phyloP scores from a whole-genome alignment of 2,888 invertebrate species.

The Eilema depressum region DNA sequence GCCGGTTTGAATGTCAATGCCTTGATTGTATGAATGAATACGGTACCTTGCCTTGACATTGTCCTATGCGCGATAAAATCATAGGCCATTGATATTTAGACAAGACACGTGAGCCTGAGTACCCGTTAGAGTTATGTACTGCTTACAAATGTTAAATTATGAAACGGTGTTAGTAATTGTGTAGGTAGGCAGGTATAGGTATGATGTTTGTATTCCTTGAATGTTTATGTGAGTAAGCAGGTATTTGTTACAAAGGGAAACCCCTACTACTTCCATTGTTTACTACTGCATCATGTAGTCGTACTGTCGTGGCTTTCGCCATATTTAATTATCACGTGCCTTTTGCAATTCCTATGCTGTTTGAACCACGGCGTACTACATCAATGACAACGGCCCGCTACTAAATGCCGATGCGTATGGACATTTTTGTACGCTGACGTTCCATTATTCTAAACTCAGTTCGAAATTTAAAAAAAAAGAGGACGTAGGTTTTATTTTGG shows the following conservation, averaged over 20 bases:
- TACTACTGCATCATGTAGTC: not conserved
- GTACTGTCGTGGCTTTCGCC: not conserved
- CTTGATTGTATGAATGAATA: constrained; percentile 19
- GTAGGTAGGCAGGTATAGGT: no score
- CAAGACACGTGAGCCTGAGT: no score
- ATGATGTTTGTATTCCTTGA: not conserved
- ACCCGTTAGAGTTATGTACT: constrained; percentile 36
- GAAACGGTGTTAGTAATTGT: constrained; percentile 4
- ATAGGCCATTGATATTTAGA: constrained; percentile 26
- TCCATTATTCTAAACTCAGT: no score
- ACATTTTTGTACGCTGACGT: no score
- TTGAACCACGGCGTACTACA: not conserved
- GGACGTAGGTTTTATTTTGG: no score
- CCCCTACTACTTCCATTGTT: not conserved
- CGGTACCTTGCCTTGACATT: constrained; percentile 54
- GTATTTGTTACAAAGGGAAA: not conserved
- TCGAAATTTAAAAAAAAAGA: no score
- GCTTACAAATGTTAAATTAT: constrained; percentile 8
- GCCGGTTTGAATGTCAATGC: constrained; percentile 46
- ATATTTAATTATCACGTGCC: not conserved
- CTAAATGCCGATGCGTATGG: no score
- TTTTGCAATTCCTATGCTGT: not conserved
- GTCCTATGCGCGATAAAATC: constrained; percentile 36
- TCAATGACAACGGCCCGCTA: not conserved
- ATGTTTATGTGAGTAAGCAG: constrained; percentile 1